Base-by-base conservation (phyloP, 2,888 invertebrate genomes). In the Panopea generosa region DNA sequence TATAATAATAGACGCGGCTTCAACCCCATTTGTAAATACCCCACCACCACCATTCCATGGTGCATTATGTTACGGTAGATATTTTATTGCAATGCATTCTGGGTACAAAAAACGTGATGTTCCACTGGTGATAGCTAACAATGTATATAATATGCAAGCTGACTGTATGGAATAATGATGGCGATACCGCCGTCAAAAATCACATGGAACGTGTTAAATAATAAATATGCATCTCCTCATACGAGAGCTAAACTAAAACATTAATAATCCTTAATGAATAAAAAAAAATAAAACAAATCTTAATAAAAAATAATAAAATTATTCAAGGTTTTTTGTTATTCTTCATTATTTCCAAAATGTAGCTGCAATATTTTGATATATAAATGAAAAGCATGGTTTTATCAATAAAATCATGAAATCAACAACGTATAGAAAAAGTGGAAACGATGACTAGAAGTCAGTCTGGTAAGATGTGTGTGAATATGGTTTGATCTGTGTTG, bases 11-110 rank as follows among this genome's bases (percentile, higher is more conserved):
- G 33, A 38, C 20, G 43, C 40, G 53, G 52, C 45, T 52, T 47
- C 11, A 26, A 50, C 57, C n/a, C 50, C 40, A 50, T 33, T 40
- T 70, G 70, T 70, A 63, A 16, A 63, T 56, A 50, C 63, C 70
- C 70, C 70, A 70, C 70, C 63, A 62, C 26, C 33, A 53, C 62
- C 70, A 70, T 70, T 70, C 70, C 70, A 63, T 70, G 63, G 57
- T 70, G 62, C 70, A 70, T 33, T 20, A 38, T 56, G 18, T 56
- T 38, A 38, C 14, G 20, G 2, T 18, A 56, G 22, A 56, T 56
- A 38, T 20, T 20, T 56, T 56, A 38, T 38, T 56, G 56, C 20
- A 56, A 33, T 56, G 56, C 56, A 38, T 56, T 33, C 40, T 55
- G 29, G 55, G 55, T 29, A 55, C n/a, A 55, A 16, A n/a, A 52